These are phyloP conservation scores for Gobio gobio DNA, from an alignment of 2,113 vertebrate genomes.

Conservation along the genomic window DNA sequence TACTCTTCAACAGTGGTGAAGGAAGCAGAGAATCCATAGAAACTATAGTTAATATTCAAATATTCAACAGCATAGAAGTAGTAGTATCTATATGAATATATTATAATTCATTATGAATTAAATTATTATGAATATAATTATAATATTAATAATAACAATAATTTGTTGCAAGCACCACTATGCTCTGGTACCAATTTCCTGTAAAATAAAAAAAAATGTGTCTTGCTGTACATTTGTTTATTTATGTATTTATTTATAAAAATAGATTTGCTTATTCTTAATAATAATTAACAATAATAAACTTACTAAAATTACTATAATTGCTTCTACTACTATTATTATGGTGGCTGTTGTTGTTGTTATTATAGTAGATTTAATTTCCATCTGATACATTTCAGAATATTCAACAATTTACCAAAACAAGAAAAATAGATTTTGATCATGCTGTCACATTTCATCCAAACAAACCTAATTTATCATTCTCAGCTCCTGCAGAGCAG, in stretches of 20 bases:
- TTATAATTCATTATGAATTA: neutral
- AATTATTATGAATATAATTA: neutral
- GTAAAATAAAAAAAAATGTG: too few relatives aligned
- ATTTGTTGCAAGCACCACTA: neutral
- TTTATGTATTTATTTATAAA: too few relatives aligned
- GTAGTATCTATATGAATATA: neutral
- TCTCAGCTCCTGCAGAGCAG: constrained; percentile 10
- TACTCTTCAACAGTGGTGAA: neutral
- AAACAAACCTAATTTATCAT: constrained; percentile 31
- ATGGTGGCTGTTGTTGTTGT: neutral
- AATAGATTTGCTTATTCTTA: neutral
- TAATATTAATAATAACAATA: neutral
- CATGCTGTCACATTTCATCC: neutral
- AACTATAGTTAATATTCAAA: neutral
- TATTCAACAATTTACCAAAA: neutral
- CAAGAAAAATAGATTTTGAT: neutral
- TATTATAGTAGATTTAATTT: neutral
- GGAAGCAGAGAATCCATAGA: neutral
- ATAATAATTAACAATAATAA: neutral
- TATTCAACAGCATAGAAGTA: neutral
- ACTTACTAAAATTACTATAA: neutral
- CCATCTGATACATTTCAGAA: neutral
- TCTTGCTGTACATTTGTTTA: neutral
- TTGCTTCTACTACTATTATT: neutral
- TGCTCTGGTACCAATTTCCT: neutral